Percentiles rank a stretch among this genome's conserved stretches.
Evolutionary conservation across 2,888 invertebrate species (phyloP).

Genomic region (Zaprionus lineosus): DNA sequence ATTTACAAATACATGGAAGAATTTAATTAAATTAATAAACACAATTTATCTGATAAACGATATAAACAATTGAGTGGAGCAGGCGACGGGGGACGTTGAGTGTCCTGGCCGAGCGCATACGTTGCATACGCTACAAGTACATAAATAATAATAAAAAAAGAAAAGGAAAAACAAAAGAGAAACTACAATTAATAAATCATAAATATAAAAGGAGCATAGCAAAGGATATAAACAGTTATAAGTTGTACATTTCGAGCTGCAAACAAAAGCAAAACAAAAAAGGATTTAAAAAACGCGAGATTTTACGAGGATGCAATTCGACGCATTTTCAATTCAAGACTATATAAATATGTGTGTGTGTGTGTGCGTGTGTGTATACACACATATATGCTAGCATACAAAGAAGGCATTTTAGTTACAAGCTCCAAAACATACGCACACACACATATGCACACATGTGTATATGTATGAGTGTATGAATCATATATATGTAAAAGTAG

Average conservation of each 20-base stretch:
- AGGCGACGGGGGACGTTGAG: too few relatives aligned
- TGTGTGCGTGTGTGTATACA: constrained; percentile 39
- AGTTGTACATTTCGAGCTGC: constrained; percentile 60
- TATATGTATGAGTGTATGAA: constrained; percentile 15
- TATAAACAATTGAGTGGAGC: too few relatives aligned
- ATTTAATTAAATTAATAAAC: constrained; percentile 55
- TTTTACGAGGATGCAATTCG: constrained; percentile 61
- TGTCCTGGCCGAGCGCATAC: too few relatives aligned
- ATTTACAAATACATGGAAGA: constrained; percentile 63
- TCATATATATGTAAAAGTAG: neutral
- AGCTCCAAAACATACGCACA: constrained; percentile 3
- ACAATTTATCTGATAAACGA: constrained; percentile 44
- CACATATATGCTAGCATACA: constrained; percentile 9
- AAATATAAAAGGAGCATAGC: constrained; percentile 18
- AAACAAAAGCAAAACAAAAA: too few relatives aligned
- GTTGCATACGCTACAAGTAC: constrained; percentile 33
- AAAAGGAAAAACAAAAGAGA: constrained; percentile 14
- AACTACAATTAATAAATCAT: constrained; percentile 14
- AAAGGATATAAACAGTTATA: constrained; percentile 65
- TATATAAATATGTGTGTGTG: constrained; percentile 64
- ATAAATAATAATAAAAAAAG: too few relatives aligned
- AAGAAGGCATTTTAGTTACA: too few relatives aligned
- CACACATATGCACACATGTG: constrained; percentile 5
- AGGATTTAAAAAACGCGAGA: too few relatives aligned
- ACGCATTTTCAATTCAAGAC: constrained; percentile 65